phyloP scores from a whole-genome alignment of 2,797 vertebrate species.

The Esox lucius region DNA sequence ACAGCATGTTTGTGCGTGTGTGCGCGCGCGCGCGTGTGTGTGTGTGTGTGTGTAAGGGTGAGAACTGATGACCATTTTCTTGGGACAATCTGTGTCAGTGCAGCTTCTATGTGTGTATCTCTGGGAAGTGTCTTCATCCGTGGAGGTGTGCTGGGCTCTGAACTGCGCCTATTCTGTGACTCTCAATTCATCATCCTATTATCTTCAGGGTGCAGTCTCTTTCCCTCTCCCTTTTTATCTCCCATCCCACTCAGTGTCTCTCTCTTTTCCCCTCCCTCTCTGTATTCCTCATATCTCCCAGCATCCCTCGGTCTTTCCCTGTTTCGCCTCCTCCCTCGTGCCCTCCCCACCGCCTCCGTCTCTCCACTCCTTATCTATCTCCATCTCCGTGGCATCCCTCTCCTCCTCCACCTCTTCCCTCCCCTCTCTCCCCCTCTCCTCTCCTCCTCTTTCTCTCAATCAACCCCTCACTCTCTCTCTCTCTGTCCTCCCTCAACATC shows the following conservation, averaged over 20 bases:
- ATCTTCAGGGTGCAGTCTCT: conserved; percentile 14
- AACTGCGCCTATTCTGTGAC: conserved; percentile 13
- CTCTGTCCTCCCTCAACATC: conserved; percentile 5
- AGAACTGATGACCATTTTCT: conserved; percentile 39
- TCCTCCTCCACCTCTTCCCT: too few relatives aligned
- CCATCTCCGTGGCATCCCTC: not conserved
- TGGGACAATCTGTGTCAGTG: conserved; percentile 32
- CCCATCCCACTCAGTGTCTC: not conserved
- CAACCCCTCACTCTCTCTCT: not conserved
- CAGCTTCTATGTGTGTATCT: conserved; percentile 4
- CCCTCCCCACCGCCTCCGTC: not conserved
- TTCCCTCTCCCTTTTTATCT: too few relatives aligned
- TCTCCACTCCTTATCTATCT: not conserved
- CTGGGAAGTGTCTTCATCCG: conserved; percentile 35
- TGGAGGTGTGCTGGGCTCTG: conserved; percentile 1
- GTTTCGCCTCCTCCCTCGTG: not conserved
- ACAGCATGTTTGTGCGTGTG: conserved; percentile 28
- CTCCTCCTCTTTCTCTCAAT: conserved; percentile 1
- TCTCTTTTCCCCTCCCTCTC: not conserved
- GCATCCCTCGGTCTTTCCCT: not conserved
- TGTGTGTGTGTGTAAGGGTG: conserved; percentile 29
- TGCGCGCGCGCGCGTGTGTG: too few relatives aligned
- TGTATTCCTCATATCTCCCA: not conserved
- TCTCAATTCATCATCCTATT: conserved; percentile 26
- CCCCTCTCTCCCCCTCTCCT: too few relatives aligned